These are phyloP conservation scores for Volucella inflata DNA, from an alignment of 2,888 invertebrate species.

Conservation along the genomic window DNA sequence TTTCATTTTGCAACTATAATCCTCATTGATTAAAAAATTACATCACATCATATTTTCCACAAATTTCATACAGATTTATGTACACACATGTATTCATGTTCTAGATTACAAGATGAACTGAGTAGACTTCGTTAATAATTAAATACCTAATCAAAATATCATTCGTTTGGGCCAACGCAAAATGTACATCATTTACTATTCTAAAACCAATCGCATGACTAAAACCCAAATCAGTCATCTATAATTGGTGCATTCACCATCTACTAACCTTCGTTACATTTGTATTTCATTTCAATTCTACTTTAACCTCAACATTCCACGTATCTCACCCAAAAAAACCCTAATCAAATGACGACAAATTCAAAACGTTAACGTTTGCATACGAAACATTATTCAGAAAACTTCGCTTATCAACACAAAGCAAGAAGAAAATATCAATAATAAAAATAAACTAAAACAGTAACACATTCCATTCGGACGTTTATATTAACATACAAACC, in stretches of 20 bases:
- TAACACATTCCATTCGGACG: not conserved
- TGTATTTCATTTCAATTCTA: not conserved
- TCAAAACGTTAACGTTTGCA: constrained; percentile 14
- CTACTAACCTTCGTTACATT: constrained; percentile 14
- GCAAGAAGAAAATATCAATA: constrained; percentile 35
- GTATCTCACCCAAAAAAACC: not conserved
- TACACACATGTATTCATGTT: too few species aligned
- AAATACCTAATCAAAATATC: too few species aligned
- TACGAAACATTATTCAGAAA: constrained; percentile 20
- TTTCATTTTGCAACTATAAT: too few species aligned
- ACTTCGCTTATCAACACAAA: constrained; percentile 2
- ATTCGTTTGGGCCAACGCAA: too few species aligned
- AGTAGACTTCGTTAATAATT: too few species aligned
- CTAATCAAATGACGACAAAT: not conserved
- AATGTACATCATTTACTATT: constrained; percentile 10
- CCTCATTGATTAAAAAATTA: too few species aligned
- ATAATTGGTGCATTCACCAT: constrained; percentile 17
- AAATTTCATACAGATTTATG: too few species aligned
- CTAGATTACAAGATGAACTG: too few species aligned
- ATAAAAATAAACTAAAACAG: constrained; percentile 43
- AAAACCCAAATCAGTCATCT: constrained; percentile 44
- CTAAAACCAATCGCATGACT: constrained; percentile 4
- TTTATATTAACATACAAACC: constrained; percentile 76
- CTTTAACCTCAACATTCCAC: not conserved
- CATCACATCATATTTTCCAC: too few species aligned